A percentile compares a stretch with the other conserved stretches of the same genome.
Conservation (phyloP, 1,140 invertebrate species). For the Acromyrmex echinatior region DNA sequence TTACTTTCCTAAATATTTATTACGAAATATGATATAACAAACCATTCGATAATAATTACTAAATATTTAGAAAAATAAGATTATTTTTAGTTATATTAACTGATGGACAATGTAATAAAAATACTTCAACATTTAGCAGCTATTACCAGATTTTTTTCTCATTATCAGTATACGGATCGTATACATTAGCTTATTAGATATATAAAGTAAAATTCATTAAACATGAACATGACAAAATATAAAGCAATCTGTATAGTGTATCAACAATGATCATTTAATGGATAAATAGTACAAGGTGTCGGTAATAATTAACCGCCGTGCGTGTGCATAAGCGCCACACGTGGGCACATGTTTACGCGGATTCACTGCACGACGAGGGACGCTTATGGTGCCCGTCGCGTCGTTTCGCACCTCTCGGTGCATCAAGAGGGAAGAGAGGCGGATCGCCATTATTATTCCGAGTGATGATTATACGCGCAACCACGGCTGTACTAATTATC, state of each 20-base stretch:
- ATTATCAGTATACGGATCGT: too few relatives aligned
- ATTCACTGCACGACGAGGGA: constrained; percentile 66
- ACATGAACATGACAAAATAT: neutral
- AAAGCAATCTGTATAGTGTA: neutral
- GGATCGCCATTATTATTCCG: constrained; percentile 80
- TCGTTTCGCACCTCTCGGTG: constrained; percentile 78
- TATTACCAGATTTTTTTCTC: too few relatives aligned
- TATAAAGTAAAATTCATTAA: neutral
- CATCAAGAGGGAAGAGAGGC: constrained; percentile 58
- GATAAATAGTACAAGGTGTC: constrained; percentile 37
- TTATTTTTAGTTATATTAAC: too few relatives aligned
- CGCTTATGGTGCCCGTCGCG: constrained; percentile 70
- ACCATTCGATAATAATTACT: too few relatives aligned
- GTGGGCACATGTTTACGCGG: constrained; percentile 66
- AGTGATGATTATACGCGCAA: constrained; percentile 83
- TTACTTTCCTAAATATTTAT: too few relatives aligned
- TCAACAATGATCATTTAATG: constrained; percentile 13
- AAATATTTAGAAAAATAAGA: too few relatives aligned
- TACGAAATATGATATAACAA: too few relatives aligned
- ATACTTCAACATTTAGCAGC: too few relatives aligned
- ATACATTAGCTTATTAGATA: neutral
- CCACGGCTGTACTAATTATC: constrained; percentile 83
- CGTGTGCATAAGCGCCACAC: constrained; percentile 20
- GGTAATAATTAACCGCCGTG: constrained; percentile 41
- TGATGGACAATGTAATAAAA: too few relatives aligned